Evolutionary conservation across 2,888 invertebrate genomes (phyloP).

Genomic region (Chymomyza procnemis): DNA sequence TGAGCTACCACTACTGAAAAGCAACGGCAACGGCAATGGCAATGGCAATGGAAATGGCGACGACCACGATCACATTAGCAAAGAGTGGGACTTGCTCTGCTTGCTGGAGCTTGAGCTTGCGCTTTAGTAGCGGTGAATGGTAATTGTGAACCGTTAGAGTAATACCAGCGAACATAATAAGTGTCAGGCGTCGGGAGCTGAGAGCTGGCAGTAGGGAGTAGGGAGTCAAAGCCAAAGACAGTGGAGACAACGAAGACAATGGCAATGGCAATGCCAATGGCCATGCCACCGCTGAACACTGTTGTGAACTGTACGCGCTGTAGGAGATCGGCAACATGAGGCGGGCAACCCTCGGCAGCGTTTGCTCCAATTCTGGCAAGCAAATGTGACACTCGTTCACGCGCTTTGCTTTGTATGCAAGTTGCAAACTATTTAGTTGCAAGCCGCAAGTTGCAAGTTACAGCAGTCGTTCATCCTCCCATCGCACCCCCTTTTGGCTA

Average conservation of each 20-base stretch:
- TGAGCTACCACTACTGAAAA: neutral
- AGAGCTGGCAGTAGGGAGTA: too few species aligned
- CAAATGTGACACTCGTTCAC: constrained; percentile 64
- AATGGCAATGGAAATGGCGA: neutral
- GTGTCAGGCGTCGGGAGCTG: constrained; percentile 5
- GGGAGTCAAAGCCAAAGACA: too few species aligned
- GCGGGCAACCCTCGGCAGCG: constrained; percentile 39
- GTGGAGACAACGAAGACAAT: neutral
- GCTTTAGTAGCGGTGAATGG: constrained; percentile 64
- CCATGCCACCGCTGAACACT: neutral
- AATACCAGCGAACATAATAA: constrained; percentile 69
- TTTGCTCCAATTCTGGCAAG: constrained; percentile 64
- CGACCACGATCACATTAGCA: constrained; percentile 54
- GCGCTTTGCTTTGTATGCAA: constrained; percentile 21
- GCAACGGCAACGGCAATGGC: constrained; percentile 11
- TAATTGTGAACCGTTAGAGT: constrained; percentile 66
- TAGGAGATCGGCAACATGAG: constrained; percentile 37
- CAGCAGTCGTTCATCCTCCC: neutral
- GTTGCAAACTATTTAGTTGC: neutral
- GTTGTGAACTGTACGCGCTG: neutral
- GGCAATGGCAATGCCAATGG: constrained; percentile 20
- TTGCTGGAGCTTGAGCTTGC: constrained; percentile 42
- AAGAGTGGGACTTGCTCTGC: constrained; percentile 37
- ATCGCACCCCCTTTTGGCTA: neutral
- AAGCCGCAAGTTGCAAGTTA: constrained; percentile 1